phyloP scores from a whole-genome alignment of 2,888 invertebrate species.

The Hydroisotoma schaefferi region DNA sequence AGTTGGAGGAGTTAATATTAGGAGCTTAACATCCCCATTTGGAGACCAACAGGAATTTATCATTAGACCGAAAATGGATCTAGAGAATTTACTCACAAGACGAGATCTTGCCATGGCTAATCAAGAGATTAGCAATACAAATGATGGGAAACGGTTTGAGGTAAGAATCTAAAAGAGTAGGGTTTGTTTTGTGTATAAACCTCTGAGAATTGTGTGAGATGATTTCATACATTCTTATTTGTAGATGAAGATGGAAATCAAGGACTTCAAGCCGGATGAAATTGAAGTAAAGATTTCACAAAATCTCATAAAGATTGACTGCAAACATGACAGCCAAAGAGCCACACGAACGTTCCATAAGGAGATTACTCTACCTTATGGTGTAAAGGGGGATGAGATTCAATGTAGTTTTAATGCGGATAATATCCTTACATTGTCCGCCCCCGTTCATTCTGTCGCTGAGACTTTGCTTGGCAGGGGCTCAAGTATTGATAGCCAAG shows the following conservation, averaged over 20 bases:
- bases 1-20: no score
- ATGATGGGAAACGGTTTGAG: conserved; percentile 10
- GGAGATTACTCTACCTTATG: conserved; percentile 12
- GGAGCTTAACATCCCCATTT: background rate
- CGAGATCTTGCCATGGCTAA: background rate
- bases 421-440: conserved; percentile 3
- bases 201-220: background rate
- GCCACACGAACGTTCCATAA: conserved; percentile 12
- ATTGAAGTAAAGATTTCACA: conserved; percentile 13
- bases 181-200: background rate
- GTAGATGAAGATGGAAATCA: conserved; percentile 11
- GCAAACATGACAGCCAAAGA: conserved; percentile 8
- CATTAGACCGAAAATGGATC: conserved; percentile 1
- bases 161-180: no score
- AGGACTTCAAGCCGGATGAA: conserved; percentile 13
- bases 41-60: conserved; percentile 6
- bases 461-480: no score
- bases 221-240: background rate
- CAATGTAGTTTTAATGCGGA: conserved; percentile 6
- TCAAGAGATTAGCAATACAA: background rate
- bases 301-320: conserved; percentile 1
- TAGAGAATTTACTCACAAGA: background rate
- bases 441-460: background rate
- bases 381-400: conserved; percentile 2
- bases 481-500: no score